These are phyloP conservation scores for Tarsius wallacei DNA, from an alignment of 2,797 vertebrate genomes.

Conservation along the genomic window DNA sequence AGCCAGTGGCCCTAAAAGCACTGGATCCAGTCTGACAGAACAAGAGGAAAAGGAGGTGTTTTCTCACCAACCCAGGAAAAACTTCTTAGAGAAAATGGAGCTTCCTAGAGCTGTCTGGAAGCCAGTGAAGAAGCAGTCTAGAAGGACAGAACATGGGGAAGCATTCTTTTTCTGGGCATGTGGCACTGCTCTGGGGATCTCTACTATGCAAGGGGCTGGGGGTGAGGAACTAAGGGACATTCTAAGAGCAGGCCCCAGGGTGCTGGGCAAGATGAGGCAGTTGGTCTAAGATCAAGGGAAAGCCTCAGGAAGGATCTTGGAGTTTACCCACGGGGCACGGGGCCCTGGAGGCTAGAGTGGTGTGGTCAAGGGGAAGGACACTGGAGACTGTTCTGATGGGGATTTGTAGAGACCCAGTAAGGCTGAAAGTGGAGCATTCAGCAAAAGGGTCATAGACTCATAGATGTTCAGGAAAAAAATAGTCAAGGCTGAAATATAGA, in stretches of 20 bases:
- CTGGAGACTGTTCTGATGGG: not conserved
- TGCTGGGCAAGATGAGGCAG: not conserved
- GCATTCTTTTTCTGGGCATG: not conserved
- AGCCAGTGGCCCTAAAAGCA: not conserved
- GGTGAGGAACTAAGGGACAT: not conserved
- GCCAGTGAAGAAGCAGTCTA: not conserved
- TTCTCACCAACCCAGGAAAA: not conserved
- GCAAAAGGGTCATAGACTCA: not conserved
- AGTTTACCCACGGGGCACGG: not conserved
- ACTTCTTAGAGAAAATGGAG: not conserved
- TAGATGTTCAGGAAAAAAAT: not conserved
- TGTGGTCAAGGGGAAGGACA: not conserved
- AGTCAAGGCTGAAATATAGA: not conserved
- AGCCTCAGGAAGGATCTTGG: not conserved
- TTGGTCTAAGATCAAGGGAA: not conserved
- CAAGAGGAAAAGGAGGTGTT: not conserved
- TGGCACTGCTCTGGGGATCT: not conserved
- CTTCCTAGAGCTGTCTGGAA: not conserved
- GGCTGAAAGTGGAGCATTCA: not conserved
- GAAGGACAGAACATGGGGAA: not conserved
- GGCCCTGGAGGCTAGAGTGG: not conserved
- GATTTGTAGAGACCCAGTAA: not conserved
- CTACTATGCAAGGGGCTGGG: not conserved
- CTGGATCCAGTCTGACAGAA: not conserved
- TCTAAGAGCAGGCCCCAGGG: not conserved